phyloP scores from a whole-genome alignment of 2,113 vertebrate species.

The Lasiurus cinereus region DNA sequence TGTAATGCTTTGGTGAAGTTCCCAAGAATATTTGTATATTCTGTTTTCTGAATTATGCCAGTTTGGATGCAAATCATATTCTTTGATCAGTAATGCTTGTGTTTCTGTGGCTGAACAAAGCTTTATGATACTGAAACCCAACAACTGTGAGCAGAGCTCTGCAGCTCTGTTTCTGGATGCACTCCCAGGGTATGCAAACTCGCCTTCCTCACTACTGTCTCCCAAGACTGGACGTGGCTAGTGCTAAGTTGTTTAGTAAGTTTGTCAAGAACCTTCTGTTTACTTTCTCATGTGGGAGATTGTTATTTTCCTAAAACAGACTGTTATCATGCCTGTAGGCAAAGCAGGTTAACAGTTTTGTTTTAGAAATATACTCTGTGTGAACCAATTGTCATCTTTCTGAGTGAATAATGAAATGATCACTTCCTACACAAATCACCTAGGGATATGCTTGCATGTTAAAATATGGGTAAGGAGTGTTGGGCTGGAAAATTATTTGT shows the following conservation, averaged over 20 bases:
- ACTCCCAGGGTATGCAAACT: not conserved
- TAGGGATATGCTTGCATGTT: not conserved
- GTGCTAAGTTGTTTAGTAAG: not conserved
- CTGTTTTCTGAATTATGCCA: not conserved
- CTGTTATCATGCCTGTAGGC: not conserved
- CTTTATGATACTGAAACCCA: not conserved
- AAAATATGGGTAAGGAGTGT: not conserved
- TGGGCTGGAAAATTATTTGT: not conserved
- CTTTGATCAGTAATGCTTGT: not conserved
- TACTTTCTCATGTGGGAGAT: not conserved
- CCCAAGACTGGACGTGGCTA: not conserved
- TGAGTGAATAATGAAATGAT: conserved; percentile 16
- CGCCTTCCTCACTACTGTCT: not conserved
- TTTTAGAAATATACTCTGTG: conserved; percentile 35
- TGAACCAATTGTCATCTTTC: not conserved
- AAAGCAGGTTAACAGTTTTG: conserved; percentile 50
- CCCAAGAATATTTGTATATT: not conserved
- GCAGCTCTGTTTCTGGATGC: not conserved
- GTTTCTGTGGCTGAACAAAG: not conserved
- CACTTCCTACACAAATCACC: not conserved
- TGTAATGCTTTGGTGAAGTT: not conserved
- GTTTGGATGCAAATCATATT: not conserved
- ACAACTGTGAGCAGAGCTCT: not conserved
- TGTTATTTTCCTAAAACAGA: conserved; percentile 18
- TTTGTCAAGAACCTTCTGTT: not conserved